Evolutionary conservation across 2,888 invertebrate genomes (phyloP).

Genomic region (Encarsia formosa): DNA sequence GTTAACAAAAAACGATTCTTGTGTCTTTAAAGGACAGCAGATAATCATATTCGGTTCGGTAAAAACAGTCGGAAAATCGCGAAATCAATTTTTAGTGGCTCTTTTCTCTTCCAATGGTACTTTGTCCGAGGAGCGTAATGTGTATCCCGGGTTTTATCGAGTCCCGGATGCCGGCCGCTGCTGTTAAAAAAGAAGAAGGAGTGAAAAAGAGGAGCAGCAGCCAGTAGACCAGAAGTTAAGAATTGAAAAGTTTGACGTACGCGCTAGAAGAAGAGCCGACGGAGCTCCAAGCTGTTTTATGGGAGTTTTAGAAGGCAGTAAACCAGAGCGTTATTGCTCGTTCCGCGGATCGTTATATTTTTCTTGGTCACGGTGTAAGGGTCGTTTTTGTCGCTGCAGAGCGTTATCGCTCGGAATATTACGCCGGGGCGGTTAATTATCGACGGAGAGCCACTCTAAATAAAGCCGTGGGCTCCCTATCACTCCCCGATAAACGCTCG

Average conservation of each 20-base stretch:
- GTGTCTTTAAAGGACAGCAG: no score
- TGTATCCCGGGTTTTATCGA: no score
- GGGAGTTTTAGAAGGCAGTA: slow-evolving; percentile 47
- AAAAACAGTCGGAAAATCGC: no score
- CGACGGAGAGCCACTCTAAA: slow-evolving; percentile 23
- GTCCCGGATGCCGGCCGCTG: no score
- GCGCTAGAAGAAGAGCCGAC: no score
- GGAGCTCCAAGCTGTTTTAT: slow-evolving; percentile 44
- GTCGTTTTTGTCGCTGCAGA: slow-evolving; percentile 10
- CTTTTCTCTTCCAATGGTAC: no score
- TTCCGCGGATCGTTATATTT: slow-evolving; percentile 45
- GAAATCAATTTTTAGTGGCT: no score
- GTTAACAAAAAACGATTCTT: no score
- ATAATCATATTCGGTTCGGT: no score
- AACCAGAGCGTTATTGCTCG: slow-evolving; percentile 45
- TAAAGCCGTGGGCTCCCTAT: slow-evolving; percentile 5
- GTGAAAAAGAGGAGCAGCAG: slow-evolving; percentile 6
- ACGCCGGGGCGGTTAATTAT: slow-evolving; percentile 19
- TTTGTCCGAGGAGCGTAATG: no score
- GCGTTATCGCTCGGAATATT: slow-evolving; percentile 28
- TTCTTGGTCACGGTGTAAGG: slow-evolving; percentile 37
- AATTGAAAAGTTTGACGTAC: slow-evolving; percentile 49
- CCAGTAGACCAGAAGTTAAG: slow-evolving; percentile 29
- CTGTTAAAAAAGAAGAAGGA: neutral
- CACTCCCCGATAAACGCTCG: neutral